These are phyloP conservation scores for Nasonia giraulti DNA, from an alignment of 1,140 invertebrate genomes.

Conservation along the genomic window DNA sequence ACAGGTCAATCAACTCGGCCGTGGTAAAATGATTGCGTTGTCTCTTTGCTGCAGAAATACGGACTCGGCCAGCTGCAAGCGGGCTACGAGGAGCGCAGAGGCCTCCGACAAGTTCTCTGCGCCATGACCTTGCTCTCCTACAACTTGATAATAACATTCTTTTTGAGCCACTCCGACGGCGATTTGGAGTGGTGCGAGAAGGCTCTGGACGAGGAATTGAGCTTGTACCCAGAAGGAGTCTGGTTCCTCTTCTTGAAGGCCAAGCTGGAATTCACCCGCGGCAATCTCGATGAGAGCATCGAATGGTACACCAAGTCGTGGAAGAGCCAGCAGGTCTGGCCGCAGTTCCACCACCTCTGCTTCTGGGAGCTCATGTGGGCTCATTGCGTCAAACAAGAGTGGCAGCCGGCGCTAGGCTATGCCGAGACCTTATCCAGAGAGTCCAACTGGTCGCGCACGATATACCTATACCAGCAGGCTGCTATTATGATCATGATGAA, in stretches of 20 bases:
- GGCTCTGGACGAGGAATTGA: constrained; percentile 83
- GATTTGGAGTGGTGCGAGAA: constrained; percentile 85
- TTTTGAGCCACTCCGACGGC: constrained; percentile 86
- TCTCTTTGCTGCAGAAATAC: constrained; percentile 73
- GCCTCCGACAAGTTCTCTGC: constrained; percentile 89
- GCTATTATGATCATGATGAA: constrained; percentile 85
- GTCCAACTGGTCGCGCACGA: constrained; percentile 93
- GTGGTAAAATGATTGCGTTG: not conserved
- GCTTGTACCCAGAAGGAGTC: constrained; percentile 87
- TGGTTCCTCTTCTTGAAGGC: constrained; percentile 96
- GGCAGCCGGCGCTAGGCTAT: constrained; percentile 84
- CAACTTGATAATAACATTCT: constrained; percentile 88
- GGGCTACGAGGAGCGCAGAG: constrained; percentile 81
- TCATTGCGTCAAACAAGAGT: constrained; percentile 80
- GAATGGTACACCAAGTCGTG: constrained; percentile 89
- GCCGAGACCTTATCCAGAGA: constrained; percentile 83
- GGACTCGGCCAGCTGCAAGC: constrained; percentile 85
- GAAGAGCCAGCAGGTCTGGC: constrained; percentile 90
- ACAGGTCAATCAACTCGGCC: not conserved
- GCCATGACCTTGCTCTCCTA: constrained; percentile 88
- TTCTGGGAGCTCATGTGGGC: constrained; percentile 98
- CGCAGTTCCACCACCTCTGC: constrained; percentile 95
- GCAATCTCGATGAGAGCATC: constrained; percentile 85
- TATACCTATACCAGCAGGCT: constrained; percentile 93
- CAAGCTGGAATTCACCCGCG: constrained; percentile 87